phyloP scores from a whole-genome alignment of 2,797 vertebrate genomes.

The Sphenodon punctatus region DNA sequence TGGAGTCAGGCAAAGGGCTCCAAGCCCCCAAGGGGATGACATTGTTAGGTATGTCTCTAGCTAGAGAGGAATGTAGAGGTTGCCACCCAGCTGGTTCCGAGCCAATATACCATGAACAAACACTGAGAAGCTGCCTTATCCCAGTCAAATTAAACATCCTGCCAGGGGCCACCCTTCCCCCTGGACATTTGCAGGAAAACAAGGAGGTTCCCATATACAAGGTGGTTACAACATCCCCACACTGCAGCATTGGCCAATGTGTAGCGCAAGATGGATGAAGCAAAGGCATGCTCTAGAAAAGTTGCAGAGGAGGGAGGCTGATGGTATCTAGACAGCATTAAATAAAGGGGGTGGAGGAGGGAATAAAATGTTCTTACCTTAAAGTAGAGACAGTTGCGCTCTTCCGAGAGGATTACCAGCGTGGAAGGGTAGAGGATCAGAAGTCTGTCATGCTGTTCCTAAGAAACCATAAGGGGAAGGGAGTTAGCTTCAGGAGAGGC shows the following conservation, averaged over 20 bases:
- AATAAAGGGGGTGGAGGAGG: not conserved
- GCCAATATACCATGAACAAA: not conserved
- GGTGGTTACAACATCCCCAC: not conserved
- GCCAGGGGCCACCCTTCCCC: not conserved
- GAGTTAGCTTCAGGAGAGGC: not conserved
- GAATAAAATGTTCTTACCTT: constrained; percentile 78
- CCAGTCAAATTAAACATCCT: not conserved
- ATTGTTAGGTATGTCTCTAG: not conserved
- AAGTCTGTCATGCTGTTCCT: constrained; percentile 91
- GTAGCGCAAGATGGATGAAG: not conserved
- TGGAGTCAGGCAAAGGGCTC: not conserved
- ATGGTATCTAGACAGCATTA: not conserved
- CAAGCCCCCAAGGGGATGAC: not conserved
- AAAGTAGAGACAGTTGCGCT: constrained; percentile 84
- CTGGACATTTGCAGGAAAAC: not conserved
- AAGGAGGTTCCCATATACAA: constrained; percentile 42
- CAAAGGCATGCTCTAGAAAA: not conserved
- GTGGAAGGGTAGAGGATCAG: constrained; percentile 90
- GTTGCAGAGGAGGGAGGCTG: not conserved
- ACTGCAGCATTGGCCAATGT: constrained; percentile 21
- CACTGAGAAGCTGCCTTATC: constrained; percentile 7
- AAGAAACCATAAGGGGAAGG: not conserved
- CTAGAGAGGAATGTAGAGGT: not conserved
- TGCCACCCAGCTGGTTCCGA: not conserved
- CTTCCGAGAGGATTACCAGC: constrained; percentile 91